Conservation (phyloP, 1,140 invertebrate genomes). For the Zaprionus ornatus region DNA sequence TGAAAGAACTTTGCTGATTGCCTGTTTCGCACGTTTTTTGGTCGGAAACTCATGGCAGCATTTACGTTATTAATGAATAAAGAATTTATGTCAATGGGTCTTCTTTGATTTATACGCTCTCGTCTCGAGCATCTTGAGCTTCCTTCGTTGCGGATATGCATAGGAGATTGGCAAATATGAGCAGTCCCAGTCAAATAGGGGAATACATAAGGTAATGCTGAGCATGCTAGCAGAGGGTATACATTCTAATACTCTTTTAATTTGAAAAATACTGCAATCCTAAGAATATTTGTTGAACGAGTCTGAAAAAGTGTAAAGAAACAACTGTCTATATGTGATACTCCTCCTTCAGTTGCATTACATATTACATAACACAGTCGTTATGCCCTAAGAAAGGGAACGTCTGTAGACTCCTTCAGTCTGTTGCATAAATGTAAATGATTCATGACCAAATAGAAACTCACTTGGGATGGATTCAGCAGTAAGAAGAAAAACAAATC, state of each 20-base stretch:
- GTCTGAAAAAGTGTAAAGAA: background rate
- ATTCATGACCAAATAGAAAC: slow-evolving; percentile 52
- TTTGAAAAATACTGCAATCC: background rate
- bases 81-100: slow-evolving; percentile 46
- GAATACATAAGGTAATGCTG: background rate
- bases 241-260: background rate
- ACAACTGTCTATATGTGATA: background rate
- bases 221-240: background rate
- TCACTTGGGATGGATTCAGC: slow-evolving; percentile 24
- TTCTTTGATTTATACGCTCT: slow-evolving; percentile 49
- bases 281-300: background rate
- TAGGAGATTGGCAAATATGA: background rate
- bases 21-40: slow-evolving; percentile 9
- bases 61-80: slow-evolving; percentile 65
- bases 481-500: slow-evolving; percentile 51
- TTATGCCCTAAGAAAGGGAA: background rate
- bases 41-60: slow-evolving; percentile 34
- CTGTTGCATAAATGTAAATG: slow-evolving; percentile 54
- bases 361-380: background rate
- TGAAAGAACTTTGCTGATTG: background rate
- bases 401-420: background rate
- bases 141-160: background rate
- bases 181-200: background rate
- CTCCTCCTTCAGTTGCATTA: background rate
- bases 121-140: background rate